These are phyloP conservation scores for Abrostola tripartita DNA, from an alignment of 2,888 invertebrate species.

Conservation along the genomic window DNA sequence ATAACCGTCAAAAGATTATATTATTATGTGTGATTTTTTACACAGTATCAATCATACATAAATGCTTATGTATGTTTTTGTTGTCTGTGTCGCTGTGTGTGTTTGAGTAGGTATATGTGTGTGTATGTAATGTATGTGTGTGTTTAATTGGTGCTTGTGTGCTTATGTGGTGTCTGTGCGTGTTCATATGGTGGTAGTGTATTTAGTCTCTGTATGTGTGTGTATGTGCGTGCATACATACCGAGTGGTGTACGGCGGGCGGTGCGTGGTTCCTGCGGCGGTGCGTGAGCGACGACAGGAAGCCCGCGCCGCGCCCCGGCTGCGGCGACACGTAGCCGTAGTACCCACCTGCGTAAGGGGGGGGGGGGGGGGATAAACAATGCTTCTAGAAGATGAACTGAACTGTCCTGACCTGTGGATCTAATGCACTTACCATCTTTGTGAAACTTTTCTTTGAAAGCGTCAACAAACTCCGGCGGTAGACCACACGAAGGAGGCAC, in stretches of 20 bases:
- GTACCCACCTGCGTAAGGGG: constrained; percentile 60
- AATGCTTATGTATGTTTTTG: too few species aligned
- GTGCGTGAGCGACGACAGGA: constrained; percentile 72
- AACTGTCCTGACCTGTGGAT: neutral
- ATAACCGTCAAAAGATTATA: neutral
- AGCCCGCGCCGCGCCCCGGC: constrained; percentile 61
- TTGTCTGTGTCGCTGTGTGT: too few species aligned
- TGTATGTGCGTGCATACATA: constrained; percentile 17
- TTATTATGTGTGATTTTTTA: too few species aligned
- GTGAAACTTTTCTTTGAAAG: constrained; percentile 93
- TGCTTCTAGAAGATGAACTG: neutral
- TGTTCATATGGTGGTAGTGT: too few species aligned
- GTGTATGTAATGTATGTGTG: too few species aligned
- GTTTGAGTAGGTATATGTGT: too few species aligned
- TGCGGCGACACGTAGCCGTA: constrained; percentile 70
- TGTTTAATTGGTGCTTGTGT: too few species aligned
- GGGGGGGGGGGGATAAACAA: constrained; percentile 6
- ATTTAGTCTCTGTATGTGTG: too few species aligned
- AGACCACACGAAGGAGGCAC: constrained; percentile 97
- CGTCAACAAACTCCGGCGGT: constrained; percentile 94
- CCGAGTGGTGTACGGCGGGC: constrained; percentile 61
- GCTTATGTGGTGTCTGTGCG: too few species aligned
- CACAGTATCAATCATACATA: too few species aligned
- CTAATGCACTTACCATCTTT: constrained; percentile 86
- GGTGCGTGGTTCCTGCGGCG: constrained; percentile 60